Evolutionary conservation across 2,113 vertebrate genomes (phyloP), one percentile per base, ranked within the genome.

Genomic region (Trogon surrucura): DNA sequence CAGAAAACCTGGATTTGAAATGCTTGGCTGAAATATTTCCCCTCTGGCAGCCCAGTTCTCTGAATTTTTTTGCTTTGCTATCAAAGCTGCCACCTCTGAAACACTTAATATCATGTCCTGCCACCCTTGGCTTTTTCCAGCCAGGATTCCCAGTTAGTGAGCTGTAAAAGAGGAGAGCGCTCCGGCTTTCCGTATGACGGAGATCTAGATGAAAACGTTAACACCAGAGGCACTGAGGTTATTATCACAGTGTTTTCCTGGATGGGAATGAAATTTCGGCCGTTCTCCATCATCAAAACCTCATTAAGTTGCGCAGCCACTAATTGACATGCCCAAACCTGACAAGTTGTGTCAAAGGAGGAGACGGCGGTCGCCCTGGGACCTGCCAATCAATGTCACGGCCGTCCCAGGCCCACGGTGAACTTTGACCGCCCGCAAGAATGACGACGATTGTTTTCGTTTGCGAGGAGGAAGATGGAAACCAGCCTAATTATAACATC

Each of bases 351-450:
- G 4, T 91, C 78, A 80, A 38, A 85, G 85, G 58, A 88, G 87
- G 88, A 56, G 95, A 34, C 9, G 6, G 50, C 2, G 3, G 50
- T 48, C 0, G 1, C 78, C 80, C 91, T 71, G 80, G 82, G 88
- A 90, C 36, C 89, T 4, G 94, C 80, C 93, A 96, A 91, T 97
- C 96, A 96, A 56, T 13, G 91, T 91, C 93, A 36, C 67, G 67
- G 54, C 74, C 2, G 0, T 27, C 3, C 86, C 84, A 27, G 65
- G 66, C 85, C 71, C 58, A 1, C 1, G 29, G 41, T 91, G 94
- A 96, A 92, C 97, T 96, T 82, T 94, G 97, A 95, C 97, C 88
- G 8, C 48, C 27, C 1, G 44, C 78, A 89, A 97, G 97, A 97
- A 97, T 95, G 95, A 57, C 2, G 5, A 23, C 1, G 16, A 97